Evolutionary conservation across 1,140 invertebrate species (phyloP).

Genomic region (Venturia canescens): DNA sequence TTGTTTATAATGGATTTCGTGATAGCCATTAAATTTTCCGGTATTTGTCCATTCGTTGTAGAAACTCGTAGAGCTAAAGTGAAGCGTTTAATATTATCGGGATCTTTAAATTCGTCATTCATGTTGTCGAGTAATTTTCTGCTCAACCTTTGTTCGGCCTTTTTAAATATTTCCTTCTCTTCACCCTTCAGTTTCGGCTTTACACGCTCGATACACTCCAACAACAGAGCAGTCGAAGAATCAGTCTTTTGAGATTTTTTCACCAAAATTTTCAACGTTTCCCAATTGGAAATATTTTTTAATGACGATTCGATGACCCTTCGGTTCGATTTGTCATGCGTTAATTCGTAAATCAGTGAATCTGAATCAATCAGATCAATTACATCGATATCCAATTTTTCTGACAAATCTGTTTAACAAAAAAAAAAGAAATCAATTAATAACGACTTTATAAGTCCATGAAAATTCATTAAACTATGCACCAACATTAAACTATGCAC

Average conservation of each 20-base stretch:
- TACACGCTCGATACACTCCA: constrained; percentile 58
- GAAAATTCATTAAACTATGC: constrained; percentile 39
- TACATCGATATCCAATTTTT: constrained; percentile 56
- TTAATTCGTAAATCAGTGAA: constrained; percentile 53
- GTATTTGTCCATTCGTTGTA: constrained; percentile 46
- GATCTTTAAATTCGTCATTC: constrained; percentile 41
- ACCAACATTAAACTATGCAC: constrained; percentile 45
- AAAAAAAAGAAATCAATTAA: constrained; percentile 40
- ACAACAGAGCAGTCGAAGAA: constrained; percentile 45
- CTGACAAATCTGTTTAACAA: constrained; percentile 56
- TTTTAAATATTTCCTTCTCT: constrained; percentile 57
- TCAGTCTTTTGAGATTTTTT: constrained; percentile 46
- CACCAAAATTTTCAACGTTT: constrained; percentile 53
- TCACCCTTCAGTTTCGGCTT: constrained; percentile 57
- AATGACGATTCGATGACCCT: constrained; percentile 59
- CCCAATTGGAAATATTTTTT: constrained; percentile 49
- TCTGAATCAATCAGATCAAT: constrained; percentile 58
- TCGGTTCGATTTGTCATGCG: constrained; percentile 46
- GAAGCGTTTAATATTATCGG: constrained; percentile 55
- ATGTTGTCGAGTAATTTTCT: constrained; percentile 53
- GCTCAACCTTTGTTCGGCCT: constrained; percentile 55
- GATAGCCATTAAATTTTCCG: constrained; percentile 52
- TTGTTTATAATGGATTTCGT: constrained; percentile 49
- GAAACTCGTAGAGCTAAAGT: constrained; percentile 55
- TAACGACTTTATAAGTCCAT: constrained; percentile 47